Evolutionary conservation across 1,140 invertebrate genomes (phyloP).

Genomic region (Drosophila sturtevanti): DNA sequence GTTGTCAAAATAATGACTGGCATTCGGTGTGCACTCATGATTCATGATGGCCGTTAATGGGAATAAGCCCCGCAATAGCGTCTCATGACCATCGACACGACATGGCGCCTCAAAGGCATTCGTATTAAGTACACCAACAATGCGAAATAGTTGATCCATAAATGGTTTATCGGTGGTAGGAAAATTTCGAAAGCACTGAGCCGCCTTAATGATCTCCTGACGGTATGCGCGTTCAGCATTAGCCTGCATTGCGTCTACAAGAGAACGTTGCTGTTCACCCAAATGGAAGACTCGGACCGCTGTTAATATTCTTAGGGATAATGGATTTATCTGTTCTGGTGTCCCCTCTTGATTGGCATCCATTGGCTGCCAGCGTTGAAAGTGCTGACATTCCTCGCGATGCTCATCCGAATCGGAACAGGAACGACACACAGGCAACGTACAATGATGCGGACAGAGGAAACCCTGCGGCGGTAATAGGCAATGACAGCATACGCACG

Average conservation of each 20-base stretch:
- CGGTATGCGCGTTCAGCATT: conserved; percentile 84
- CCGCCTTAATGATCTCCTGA: conserved; percentile 85
- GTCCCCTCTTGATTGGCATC: conserved; percentile 43
- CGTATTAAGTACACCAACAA: conserved; percentile 87
- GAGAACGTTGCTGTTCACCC: conserved; percentile 83
- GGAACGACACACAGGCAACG: conserved; percentile 82
- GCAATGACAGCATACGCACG: conserved; percentile 73
- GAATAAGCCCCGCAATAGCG: conserved; percentile 88
- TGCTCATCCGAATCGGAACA: conserved; percentile 86
- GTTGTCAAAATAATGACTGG: conserved; percentile 86
- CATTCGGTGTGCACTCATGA: conserved; percentile 90
- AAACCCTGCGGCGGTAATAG: conserved; percentile 79
- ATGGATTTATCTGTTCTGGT: conserved; percentile 78
- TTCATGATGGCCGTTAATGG: conserved; percentile 89
- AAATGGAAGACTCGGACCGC: conserved; percentile 85
- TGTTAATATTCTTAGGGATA: conserved; percentile 84
- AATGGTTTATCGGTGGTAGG: conserved; percentile 82
- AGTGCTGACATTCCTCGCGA: conserved; percentile 85
- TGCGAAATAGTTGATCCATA: conserved; percentile 75
- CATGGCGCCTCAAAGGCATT: conserved; percentile 89
- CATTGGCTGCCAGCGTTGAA: conserved; percentile 84
- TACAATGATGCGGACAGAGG: conserved; percentile 83
- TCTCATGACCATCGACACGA: conserved; percentile 83
- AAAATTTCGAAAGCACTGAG: conserved; percentile 84
- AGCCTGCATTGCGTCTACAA: conserved; percentile 85